These are phyloP conservation scores for Halictus ligatus DNA, from an alignment of 2,888 invertebrate species.

Conservation along the genomic window DNA sequence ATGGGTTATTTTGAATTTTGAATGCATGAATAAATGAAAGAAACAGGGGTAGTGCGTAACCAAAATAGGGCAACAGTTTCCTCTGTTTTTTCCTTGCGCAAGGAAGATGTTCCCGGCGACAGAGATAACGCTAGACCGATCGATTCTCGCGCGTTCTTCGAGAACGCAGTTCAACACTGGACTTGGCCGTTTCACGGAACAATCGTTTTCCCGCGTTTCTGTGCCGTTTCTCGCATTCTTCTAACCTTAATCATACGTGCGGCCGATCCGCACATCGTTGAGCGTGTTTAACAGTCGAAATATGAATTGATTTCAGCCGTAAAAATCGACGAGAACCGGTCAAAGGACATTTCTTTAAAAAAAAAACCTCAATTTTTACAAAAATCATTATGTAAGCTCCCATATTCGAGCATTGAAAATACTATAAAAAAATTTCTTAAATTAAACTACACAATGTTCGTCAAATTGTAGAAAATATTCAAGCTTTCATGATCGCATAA, in stretches of 20 bases:
- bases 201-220: slow-evolving; percentile 57
- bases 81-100: background rate
- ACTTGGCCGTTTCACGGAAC: slow-evolving; percentile 29
- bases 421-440: background rate
- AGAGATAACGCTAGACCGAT: slow-evolving; percentile 11
- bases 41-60: background rate
- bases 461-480: no score
- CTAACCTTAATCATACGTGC: slow-evolving; percentile 49
- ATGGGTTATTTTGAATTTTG: background rate
- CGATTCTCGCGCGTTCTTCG: slow-evolving; percentile 15
- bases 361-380: background rate
- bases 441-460: no score
- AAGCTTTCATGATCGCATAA: no score
- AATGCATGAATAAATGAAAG: background rate
- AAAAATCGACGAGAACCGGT: background rate
- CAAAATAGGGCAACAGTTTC: slow-evolving; percentile 10
- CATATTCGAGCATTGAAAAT: no score
- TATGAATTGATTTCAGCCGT: background rate
- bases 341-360: background rate
- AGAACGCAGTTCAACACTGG: slow-evolving; percentile 6
- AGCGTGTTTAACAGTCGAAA: background rate
- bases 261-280: background rate
- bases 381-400: background rate
- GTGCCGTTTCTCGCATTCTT: slow-evolving; percentile 25
- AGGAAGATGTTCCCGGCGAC: slow-evolving; percentile 22